phyloP scores from a whole-genome alignment of 2,888 invertebrate species.

The Diploptera punctata region DNA sequence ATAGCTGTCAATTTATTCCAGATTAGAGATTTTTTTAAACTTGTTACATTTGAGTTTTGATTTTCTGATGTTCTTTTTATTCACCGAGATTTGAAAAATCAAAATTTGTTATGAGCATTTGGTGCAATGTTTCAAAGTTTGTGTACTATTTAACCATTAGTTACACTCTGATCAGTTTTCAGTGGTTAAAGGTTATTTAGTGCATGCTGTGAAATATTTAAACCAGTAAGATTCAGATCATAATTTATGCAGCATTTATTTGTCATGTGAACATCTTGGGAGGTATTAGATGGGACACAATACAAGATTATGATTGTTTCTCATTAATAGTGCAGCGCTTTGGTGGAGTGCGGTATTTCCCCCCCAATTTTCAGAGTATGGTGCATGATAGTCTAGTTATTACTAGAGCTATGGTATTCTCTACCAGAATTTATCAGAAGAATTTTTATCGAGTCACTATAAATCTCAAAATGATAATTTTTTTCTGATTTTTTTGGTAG shows the following conservation, averaged over 20 bases:
- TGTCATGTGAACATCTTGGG: background rate
- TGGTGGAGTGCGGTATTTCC: constrained; percentile 19
- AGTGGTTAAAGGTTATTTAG: too few relatives aligned
- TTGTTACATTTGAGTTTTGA: background rate
- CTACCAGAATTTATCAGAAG: background rate
- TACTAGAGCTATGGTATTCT: constrained; percentile 8
- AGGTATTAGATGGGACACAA: background rate
- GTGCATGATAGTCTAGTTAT: background rate
- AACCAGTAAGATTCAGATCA: background rate
- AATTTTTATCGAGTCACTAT: constrained; percentile 1
- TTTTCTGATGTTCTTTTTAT: too few relatives aligned
- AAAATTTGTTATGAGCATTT: too few relatives aligned
- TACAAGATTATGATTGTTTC: background rate
- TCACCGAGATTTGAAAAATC: too few relatives aligned
- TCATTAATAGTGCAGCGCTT: constrained; percentile 21
- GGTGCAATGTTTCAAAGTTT: too few relatives aligned
- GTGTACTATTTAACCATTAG: too few relatives aligned
- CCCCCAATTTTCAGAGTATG: constrained; percentile 12
- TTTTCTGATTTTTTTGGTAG: constrained; percentile 13
- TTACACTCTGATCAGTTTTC: too few relatives aligned
- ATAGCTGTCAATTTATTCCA: background rate
- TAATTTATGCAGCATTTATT: constrained; percentile 17
- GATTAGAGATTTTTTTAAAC: background rate
- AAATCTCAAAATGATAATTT: too few relatives aligned
- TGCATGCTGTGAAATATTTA: background rate